A percentile compares a stretch with the other conserved stretches of the same genome.
Evolutionary conservation across 37 sponge, comb jelly and placozoan species (phyloP).

Genomic region (Aplysina aerophoba): DNA sequence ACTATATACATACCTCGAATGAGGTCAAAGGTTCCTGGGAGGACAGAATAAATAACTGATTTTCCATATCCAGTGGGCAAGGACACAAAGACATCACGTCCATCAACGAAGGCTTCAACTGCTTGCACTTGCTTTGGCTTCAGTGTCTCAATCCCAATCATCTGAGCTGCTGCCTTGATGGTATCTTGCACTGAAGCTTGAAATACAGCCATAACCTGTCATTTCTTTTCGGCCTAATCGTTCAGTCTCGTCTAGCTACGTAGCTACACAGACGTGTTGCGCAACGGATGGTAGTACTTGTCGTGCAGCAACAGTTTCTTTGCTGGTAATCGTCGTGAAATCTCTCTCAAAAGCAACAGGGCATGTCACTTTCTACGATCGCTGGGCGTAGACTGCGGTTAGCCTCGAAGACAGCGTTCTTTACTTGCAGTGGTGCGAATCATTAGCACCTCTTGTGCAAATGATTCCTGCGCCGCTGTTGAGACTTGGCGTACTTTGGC

Average conservation of each 20-base stretch:
- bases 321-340: too few relatives aligned
- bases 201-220: too few relatives aligned
- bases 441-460: background rate
- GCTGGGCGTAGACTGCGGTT: too few relatives aligned
- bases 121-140: conserved; percentile 8
- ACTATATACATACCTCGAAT: background rate
- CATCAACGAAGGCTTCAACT: background rate
- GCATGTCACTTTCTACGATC: too few relatives aligned
- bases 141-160: background rate
- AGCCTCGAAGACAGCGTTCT: too few relatives aligned
- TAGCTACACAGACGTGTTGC: too few relatives aligned
- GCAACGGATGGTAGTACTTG: too few relatives aligned
- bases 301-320: background rate
- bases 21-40: background rate
- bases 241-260: too few relatives aligned
- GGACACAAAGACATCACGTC: background rate
- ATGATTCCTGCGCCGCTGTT: too few relatives aligned
- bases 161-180: background rate
- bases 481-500: too few relatives aligned
- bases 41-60: background rate
- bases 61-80: background rate
- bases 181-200: too few relatives aligned
- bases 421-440: background rate
- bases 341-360: background rate
- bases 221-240: too few relatives aligned